Evolutionary conservation across 1,140 invertebrate species (phyloP).

Genomic region (Drosophila rufa): DNA sequence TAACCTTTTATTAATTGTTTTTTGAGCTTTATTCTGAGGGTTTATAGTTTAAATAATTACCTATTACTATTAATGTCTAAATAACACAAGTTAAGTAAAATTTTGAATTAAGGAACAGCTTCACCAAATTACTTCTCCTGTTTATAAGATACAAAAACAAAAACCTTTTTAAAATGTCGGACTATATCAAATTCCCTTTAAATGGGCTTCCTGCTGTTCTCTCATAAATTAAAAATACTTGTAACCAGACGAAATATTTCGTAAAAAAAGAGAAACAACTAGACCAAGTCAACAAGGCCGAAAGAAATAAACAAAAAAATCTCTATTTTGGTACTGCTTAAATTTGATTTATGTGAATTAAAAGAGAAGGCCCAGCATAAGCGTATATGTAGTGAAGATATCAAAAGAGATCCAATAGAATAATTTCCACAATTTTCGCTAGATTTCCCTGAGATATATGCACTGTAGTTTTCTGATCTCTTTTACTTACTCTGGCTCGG

Average conservation of each 20-base stretch:
- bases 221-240: conserved; percentile 34
- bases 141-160: too few species aligned
- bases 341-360: conserved; percentile 68
- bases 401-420: not conserved
- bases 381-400: not conserved
- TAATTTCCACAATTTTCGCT: not conserved
- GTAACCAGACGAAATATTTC: conserved; percentile 35
- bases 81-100: not conserved
- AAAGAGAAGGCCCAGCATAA: conserved; percentile 14
- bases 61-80: too few species aligned
- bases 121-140: too few species aligned
- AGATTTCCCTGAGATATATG: not conserved
- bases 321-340: conserved; percentile 42
- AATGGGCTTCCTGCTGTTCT: conserved; percentile 26
- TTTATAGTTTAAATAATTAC: not conserved
- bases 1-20: not conserved
- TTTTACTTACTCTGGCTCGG: conserved; percentile 91
- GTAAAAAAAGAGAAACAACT: conserved; percentile 17
- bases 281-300: conserved; percentile 33
- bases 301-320: conserved; percentile 38
- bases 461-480: not conserved
- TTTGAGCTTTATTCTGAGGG: not conserved
- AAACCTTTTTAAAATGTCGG: too few species aligned
- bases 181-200: not conserved
- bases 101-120: too few species aligned